These are phyloP conservation scores for Anas acuta DNA, from an alignment of 2,797 vertebrate genomes.

Conservation along the genomic window DNA sequence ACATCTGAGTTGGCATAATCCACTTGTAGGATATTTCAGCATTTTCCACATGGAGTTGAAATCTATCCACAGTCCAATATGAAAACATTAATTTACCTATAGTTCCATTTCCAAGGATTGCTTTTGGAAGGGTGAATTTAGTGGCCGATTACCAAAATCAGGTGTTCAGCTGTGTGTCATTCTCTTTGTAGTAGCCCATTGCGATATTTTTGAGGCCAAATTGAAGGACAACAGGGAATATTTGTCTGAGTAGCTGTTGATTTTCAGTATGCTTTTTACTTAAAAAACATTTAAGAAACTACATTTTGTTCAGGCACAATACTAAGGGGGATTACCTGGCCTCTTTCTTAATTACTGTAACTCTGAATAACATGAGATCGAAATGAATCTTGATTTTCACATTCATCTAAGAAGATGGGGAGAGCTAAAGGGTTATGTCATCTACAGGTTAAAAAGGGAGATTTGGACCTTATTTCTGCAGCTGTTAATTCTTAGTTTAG, in stretches of 20 bases:
- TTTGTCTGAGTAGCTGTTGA: background rate
- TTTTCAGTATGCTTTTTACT: background rate
- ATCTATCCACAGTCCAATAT: background rate
- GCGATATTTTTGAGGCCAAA: background rate
- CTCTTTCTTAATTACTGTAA: background rate
- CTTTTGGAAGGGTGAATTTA: background rate
- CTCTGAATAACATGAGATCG: background rate
- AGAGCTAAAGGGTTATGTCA: background rate
- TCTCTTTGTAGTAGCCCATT: background rate
- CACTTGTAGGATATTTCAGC: background rate
- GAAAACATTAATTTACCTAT: background rate
- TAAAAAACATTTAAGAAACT: background rate
- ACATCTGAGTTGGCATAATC: background rate
- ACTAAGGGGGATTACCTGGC: background rate
- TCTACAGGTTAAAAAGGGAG: background rate
- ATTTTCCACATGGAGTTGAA: background rate
- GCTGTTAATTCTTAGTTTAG: background rate
- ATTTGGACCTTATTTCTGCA: background rate
- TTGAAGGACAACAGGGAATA: background rate
- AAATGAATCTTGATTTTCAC: background rate
- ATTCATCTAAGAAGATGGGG: background rate
- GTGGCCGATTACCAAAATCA: background rate
- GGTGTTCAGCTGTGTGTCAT: background rate
- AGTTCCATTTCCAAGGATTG: background rate
- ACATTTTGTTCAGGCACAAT: background rate